phyloP scores from a whole-genome alignment of 2,888 invertebrate genomes.

The Suillia variegata region DNA sequence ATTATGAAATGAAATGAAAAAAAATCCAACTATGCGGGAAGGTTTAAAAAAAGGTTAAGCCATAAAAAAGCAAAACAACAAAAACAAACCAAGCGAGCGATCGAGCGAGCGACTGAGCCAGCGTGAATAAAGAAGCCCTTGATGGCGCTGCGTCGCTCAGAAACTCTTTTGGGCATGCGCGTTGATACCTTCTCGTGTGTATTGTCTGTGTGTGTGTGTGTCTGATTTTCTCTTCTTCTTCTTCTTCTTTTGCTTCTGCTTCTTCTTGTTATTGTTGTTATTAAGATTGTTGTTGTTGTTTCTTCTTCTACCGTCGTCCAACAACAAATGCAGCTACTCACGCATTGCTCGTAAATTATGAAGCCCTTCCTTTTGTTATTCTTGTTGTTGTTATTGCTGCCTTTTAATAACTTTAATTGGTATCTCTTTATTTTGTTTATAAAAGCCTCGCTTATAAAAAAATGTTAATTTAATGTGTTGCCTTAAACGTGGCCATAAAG shows the following conservation, averaged over 20 bases:
- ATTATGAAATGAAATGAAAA: too few species aligned
- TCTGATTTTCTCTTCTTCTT: too few species aligned
- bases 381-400: not conserved
- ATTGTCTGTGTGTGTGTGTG: not conserved
- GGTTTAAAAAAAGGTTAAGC: not conserved
- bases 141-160: not conserved
- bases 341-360: not conserved
- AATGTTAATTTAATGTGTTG: not conserved
- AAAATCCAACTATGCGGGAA: not conserved
- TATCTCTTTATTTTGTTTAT: too few species aligned
- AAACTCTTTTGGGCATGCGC: not conserved
- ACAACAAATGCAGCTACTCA: not conserved
- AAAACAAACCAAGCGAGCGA: not conserved
- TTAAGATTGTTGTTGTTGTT: not conserved
- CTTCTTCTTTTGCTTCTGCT: too few species aligned
- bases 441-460: not conserved
- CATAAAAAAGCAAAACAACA: not conserved
- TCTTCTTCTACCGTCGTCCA: too few species aligned
- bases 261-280: not conserved
- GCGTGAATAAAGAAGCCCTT: too few species aligned
- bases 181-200: not conserved
- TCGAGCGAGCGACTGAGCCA: too few species aligned
- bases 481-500: too few species aligned
- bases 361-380: not conserved
- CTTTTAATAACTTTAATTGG: not conserved